phyloP scores from a whole-genome alignment of 1,140 invertebrate genomes.

The Drosophila melanogaster region Release_6_plus_ISO1_MT NT_037436.4:20569001-20569500 shows the following conservation, averaged over 20 bases:
- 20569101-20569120: conserved; percentile 80
- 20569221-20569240: conserved; percentile 60
- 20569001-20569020: conserved; percentile 19
- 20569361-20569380: conserved; percentile 6
- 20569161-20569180: conserved; percentile 15
- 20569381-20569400: conserved; percentile 78
- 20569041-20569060: conserved; percentile 8
- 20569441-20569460: conserved; percentile 37
- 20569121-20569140: conserved; percentile 64
- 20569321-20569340: conserved; percentile 47
- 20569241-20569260: conserved; percentile 72
- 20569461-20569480: conserved; percentile 64
- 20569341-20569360: conserved; percentile 7
- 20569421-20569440: conserved; percentile 66
- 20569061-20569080: conserved; percentile 8
- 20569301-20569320: conserved; percentile 60
- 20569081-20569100: conserved; percentile 62
- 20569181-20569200: conserved; percentile 68
- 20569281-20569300: conserved; percentile 63
- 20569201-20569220: conserved; percentile 55
- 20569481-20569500: conserved; percentile 70
- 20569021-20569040: conserved; percentile 28
- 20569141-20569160: neutral
- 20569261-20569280: conserved; percentile 67
- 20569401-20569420: conserved; percentile 81